Conservation (phyloP, 1,140 invertebrate genomes). For the Anthonomus grandis region DNA sequence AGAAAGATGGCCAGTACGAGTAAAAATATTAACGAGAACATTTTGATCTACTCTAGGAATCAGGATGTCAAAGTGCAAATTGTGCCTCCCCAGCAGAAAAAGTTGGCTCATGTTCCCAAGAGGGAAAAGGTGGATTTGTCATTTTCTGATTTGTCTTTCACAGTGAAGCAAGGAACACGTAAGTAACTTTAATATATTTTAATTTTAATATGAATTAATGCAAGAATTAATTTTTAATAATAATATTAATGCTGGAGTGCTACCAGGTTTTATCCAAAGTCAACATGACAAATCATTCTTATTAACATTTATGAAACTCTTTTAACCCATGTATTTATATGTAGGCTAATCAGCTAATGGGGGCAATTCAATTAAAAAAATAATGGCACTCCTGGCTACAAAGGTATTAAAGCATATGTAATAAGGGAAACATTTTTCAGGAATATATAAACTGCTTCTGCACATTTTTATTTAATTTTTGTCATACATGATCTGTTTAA, state of each 20-base stretch:
- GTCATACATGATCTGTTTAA: no score
- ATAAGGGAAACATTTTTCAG: no score
- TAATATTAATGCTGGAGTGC: background rate
- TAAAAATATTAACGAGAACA: constrained; percentile 49
- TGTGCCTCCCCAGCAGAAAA: constrained; percentile 67
- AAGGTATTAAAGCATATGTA: no score
- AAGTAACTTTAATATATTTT: constrained; percentile 53
- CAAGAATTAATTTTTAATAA: background rate
- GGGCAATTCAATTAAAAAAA: no score
- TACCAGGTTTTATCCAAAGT: background rate
- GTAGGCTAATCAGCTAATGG: no score
- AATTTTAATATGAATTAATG: background rate
- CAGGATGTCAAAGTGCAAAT: constrained; percentile 57
- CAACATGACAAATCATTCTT: no score
- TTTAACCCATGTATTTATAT: no score
- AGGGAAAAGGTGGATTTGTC: constrained; percentile 83
- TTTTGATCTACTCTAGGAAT: constrained; percentile 52
- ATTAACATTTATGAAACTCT: no score
- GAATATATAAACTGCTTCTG: no score
- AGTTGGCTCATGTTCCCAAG: constrained; percentile 76
- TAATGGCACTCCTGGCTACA: no score
- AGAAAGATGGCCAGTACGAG: constrained; percentile 16
- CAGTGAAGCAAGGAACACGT: constrained; percentile 79
- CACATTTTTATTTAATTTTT: no score
- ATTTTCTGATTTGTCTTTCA: constrained; percentile 80